phyloP scores from a whole-genome alignment of 2,888 invertebrate species.

The Lithophane semibrunnea region DNA sequence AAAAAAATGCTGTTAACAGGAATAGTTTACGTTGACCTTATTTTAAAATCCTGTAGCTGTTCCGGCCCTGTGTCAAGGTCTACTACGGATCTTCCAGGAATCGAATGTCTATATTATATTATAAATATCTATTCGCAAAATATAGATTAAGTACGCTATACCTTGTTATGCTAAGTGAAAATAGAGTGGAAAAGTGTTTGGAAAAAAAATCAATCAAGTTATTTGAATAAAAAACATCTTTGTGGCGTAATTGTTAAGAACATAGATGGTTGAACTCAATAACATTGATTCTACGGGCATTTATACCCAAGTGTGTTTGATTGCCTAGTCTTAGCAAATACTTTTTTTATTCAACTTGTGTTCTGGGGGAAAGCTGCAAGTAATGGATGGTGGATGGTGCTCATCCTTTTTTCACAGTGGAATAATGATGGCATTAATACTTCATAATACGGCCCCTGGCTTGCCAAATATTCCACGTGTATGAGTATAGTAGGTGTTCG shows the following conservation, averaged over 20 bases:
- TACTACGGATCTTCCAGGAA: neutral
- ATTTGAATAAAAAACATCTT: neutral
- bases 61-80: conserved; percentile 23
- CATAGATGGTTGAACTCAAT: neutral
- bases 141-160: neutral
- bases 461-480: neutral
- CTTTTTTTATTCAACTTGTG: neutral
- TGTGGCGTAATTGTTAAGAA: neutral
- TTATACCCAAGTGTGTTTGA: neutral
- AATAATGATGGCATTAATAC: no score
- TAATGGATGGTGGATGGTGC: no score
- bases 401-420: no score
- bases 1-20: neutral
- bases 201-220: neutral
- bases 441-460: no score
- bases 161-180: neutral
- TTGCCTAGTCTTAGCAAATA: neutral
- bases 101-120: neutral
- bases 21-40: conserved; percentile 33
- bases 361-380: neutral
- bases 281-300: neutral
- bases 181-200: neutral
- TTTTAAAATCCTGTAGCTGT: conserved; percentile 26
- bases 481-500: no score
- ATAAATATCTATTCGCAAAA: neutral